Evolutionary conservation across 2,797 vertebrate species (phyloP), one percentile per base, ranked within the genome.

Genomic region (Delichon dasypus): DNA sequence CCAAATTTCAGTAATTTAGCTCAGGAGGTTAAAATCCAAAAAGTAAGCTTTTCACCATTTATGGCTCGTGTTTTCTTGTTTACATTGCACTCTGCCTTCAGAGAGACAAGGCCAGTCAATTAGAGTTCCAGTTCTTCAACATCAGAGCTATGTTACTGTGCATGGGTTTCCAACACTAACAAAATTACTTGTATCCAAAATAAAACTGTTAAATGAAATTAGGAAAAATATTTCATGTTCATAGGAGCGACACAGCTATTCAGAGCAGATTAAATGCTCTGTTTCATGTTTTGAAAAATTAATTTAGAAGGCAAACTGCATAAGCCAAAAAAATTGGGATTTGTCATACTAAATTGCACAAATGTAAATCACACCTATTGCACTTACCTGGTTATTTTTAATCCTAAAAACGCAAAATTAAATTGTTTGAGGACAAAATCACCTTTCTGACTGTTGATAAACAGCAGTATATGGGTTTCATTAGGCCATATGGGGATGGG

Each of bases 151-250:
- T 53, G 67, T 87, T 87, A 85, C 7, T 67, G 53, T 34, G 62
- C 66, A 53, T 13, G 40, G 47, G 89, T 93, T 95, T 95, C 93
- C 93, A 97, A 95, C 44, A 72, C 75, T 81, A 95, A 94, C 93
- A 94, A 85, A 87, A 93, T 71, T 54, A 58, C 85, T 95, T 76
- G 94, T 96, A 85, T 93, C 93, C 95, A 97, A 95, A 96, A 95
- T 89, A 96, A 94, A 96, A 85, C 90, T 18, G 5, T 80, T 80
- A 93, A 95, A 95, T 95, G 85, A 95, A 97, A 96, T 93, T 94
- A 93, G 94, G 79, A 96, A 93, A 95, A 94, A 91, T 85, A 91
- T 34, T 91, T 91, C 78, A 68, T 9, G 40, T 66, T 91, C 90
- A 70, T 68, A 91, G 66, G 47, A 94, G 70, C 42, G 72, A 68